A percentile compares a stretch with the other conserved stretches of the same genome.
These are phyloP conservation scores for Dinomys branickii DNA, from an alignment of 2,113 vertebrate genomes.

Conservation along the genomic window DNA sequence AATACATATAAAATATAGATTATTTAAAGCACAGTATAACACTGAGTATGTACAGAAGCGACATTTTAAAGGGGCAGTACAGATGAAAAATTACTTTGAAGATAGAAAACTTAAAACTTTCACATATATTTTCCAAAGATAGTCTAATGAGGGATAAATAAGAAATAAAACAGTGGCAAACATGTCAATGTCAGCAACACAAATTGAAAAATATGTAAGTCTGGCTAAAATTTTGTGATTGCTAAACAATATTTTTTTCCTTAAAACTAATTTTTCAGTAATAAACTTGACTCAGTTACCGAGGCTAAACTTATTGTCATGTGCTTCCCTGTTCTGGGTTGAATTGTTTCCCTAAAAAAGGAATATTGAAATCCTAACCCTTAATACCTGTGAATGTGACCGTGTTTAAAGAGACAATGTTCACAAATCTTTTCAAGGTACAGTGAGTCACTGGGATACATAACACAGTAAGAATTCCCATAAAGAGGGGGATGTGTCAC, in stretches of 20 bases:
- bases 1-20: neutral
- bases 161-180: neutral
- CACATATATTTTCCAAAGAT: constrained; percentile 25
- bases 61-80: neutral
- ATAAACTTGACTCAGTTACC: neutral
- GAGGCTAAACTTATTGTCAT: neutral
- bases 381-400: neutral
- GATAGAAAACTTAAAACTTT: neutral
- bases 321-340: neutral
- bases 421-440: neutral
- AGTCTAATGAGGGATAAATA: neutral
- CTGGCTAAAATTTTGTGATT: neutral
- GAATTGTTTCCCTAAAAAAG: neutral
- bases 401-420: neutral
- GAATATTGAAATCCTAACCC: neutral
- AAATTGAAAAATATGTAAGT: neutral
- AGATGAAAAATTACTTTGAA: constrained; percentile 9
- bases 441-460: neutral
- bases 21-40: neutral
- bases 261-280: constrained; percentile 21
- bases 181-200: neutral
- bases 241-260: neutral
- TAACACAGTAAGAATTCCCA: neutral
- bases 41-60: neutral
- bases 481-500: neutral